phyloP scores from a whole-genome alignment of 2,113 vertebrate genomes.

The Cichladusa arquata region DNA sequence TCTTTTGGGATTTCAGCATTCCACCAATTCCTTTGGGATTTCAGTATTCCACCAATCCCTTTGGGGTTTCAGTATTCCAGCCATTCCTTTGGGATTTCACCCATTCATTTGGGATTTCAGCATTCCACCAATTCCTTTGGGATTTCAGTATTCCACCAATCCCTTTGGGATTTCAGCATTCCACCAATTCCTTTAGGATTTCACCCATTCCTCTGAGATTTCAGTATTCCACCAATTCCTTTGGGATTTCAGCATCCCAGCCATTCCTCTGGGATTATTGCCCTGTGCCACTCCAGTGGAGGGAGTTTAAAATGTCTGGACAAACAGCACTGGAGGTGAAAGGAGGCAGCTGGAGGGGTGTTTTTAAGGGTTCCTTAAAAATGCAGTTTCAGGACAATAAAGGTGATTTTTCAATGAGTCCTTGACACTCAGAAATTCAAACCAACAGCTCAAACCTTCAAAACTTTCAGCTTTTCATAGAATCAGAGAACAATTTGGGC shows the following conservation, averaged over 20 bases:
- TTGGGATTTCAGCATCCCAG: too few relatives aligned
- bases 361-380: background rate
- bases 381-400: background rate
- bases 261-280: background rate
- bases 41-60: too few relatives aligned
- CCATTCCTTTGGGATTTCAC: background rate
- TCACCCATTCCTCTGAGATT: background rate
- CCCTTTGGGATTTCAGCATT: background rate
- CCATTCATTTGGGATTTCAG: too few relatives aligned
- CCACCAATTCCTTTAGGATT: background rate
- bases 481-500: background rate
- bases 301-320: background rate
- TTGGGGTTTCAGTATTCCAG: background rate
- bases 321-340: background rate
- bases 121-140: background rate
- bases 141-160: background rate
- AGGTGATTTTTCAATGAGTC: background rate
- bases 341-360: rapidly evolving
- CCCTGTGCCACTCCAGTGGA: background rate
- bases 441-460: background rate
- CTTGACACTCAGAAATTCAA: rapidly evolving
- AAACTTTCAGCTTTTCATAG: background rate
- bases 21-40: too few relatives aligned
- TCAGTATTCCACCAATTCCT: background rate
- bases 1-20: too few relatives aligned